phyloP scores from a whole-genome alignment of 2,888 invertebrate species.

The Ectemnius cavifrons region DNA sequence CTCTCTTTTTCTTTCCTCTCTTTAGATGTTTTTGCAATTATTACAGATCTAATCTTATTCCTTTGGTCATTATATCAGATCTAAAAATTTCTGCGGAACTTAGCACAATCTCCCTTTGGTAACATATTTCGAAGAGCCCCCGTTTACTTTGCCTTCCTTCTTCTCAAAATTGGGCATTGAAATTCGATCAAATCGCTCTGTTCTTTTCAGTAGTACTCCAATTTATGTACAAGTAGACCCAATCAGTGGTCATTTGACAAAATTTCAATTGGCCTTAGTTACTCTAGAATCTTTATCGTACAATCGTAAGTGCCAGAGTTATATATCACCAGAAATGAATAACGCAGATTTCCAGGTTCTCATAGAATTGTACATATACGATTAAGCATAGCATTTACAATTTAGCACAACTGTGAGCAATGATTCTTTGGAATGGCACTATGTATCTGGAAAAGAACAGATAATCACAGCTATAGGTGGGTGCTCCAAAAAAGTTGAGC shows the following conservation, averaged over 20 bases:
- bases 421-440: slow-evolving; percentile 71
- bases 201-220: slow-evolving; percentile 17
- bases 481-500: not conserved
- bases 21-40: slow-evolving; percentile 39
- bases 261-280: slow-evolving; percentile 44
- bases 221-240: slow-evolving; percentile 29
- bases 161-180: slow-evolving; percentile 31
- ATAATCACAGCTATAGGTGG: not conserved
- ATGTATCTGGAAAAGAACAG: slow-evolving; percentile 63
- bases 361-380: slow-evolving; percentile 54
- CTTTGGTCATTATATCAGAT: slow-evolving; percentile 64
- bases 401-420: slow-evolving; percentile 71
- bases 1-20: not conserved
- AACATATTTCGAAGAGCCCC: slow-evolving; percentile 64
- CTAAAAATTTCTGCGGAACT: slow-evolving; percentile 62
- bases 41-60: slow-evolving; percentile 38
- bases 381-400: slow-evolving; percentile 52
- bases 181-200: slow-evolving; percentile 49
- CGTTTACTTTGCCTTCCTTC: slow-evolving; percentile 34
- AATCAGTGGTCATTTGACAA: slow-evolving; percentile 34
- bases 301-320: slow-evolving; percentile 25
- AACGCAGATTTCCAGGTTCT: slow-evolving; percentile 39
- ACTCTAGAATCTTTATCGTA: slow-evolving; percentile 29
- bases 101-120: slow-evolving; percentile 68
- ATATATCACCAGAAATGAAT: slow-evolving; percentile 40